Percentiles rank a stretch among this genome's conserved stretches.
phyloP scores from a whole-genome alignment of 2,797 vertebrate genomes.

The Anguilla megastoma region DNA sequence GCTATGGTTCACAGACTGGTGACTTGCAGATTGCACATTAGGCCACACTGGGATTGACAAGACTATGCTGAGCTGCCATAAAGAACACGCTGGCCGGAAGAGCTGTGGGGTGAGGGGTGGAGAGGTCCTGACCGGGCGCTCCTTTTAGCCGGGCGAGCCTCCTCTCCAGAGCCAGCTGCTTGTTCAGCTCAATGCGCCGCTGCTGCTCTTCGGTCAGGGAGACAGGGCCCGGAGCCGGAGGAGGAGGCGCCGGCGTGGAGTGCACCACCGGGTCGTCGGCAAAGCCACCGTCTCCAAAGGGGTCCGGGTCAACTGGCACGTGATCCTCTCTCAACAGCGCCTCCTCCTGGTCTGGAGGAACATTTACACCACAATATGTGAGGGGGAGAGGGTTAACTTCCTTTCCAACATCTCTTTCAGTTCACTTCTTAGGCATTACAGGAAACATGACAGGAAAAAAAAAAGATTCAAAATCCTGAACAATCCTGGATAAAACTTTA shows the following conservation, averaged over 20 bases:
- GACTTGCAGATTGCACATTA: background rate
- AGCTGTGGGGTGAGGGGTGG: background rate
- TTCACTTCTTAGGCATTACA: background rate
- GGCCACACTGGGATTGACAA: background rate
- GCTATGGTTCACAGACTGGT: background rate
- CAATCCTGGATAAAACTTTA: no score
- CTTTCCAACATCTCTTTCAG: background rate
- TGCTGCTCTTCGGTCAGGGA: conserved; percentile 84
- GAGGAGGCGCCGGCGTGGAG: conserved; percentile 49
- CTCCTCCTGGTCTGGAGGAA: conserved; percentile 53
- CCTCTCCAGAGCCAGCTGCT: conserved; percentile 82
- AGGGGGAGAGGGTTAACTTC: background rate
- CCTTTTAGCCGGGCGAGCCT: conserved; percentile 76
- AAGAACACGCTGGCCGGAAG: background rate
- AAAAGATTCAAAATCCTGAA: background rate
- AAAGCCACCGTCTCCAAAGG: conserved; percentile 48
- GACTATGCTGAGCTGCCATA: background rate
- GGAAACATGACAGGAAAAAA: background rate
- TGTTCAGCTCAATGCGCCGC: conserved; percentile 81
- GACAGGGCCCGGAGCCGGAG: conserved; percentile 44
- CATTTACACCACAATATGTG: background rate
- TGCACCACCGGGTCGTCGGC: conserved; percentile 46
- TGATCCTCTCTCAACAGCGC: conserved; percentile 19
- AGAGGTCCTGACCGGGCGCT: conserved; percentile 51
- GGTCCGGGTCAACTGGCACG: conserved; percentile 53